Evolutionary conservation across 2,888 invertebrate species (phyloP), one percentile per base, ranked within the genome.

Genomic region (Lapara coniferarum): DNA sequence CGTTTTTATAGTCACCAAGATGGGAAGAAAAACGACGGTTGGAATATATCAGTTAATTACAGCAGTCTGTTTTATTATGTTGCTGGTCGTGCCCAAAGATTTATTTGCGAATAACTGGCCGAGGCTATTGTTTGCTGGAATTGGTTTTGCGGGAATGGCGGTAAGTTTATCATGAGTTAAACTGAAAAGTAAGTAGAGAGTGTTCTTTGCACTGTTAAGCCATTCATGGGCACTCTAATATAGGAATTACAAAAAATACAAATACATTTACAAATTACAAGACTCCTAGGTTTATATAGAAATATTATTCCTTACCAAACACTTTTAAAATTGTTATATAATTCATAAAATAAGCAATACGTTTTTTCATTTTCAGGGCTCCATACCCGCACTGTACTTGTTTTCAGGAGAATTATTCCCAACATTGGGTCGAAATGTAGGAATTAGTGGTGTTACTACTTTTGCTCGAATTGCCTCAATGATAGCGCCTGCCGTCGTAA

Each of bases 321-420:
- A n/a, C n/a, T n/a, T n/a, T n/a, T n/a, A n/a, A n/a, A n/a, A n/a
- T 2, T 25, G 25, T 25, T 25, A 2, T 25, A 25, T 25, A 16
- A 13, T 52, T 52, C 4, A 13, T 66, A n/a, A 46, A 44, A 19
- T 16, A 25, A 14, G 25, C 46, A 37, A 69, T 55, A 19, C 10
- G n/a, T 25, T 49, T 49, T 13, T 66, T 19, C 37, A 2, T 71
- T 88, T 89, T 63, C 84, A 95, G 95, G 92, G 95, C 12, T 90
- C 94, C 0, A 85, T 93, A 71, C 91, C 94, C 68, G 89, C 96
- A 0, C 88, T 97, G 69, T 97, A 96, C 84, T 92, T 97, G 19
- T 97, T 95, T 83, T 95, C 96, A 12, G 96, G 97, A 0, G 97
- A 97, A 87, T 85, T 97, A 52, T 97, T 96, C 81, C 97, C 97